phyloP scores from a whole-genome alignment of 1,140 invertebrate genomes.

The Pinna nobilis region DNA sequence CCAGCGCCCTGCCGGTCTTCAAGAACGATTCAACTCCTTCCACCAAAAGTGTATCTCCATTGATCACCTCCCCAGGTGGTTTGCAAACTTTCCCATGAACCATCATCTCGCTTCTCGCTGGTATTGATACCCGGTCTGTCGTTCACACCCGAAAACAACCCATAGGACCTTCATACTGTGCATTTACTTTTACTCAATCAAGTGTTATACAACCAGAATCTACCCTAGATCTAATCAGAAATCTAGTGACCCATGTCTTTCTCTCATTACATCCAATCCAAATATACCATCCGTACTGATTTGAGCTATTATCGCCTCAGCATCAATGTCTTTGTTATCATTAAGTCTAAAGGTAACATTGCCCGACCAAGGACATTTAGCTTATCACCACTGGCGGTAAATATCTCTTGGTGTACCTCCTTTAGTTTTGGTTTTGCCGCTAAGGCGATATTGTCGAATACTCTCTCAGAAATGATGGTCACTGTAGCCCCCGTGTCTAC shows the following conservation, averaged over 20 bases:
- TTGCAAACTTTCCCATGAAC: background rate
- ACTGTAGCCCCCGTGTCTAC: slow-evolving; percentile 16
- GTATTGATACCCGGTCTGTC: background rate
- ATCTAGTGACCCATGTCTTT: too few species aligned
- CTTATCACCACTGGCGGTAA: background rate
- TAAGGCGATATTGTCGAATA: background rate
- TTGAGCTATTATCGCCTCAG: background rate
- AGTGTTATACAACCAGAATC: background rate
- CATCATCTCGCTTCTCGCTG: background rate
- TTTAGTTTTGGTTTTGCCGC: background rate
- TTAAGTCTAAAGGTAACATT: background rate
- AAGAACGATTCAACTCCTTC: background rate
- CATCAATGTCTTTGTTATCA: background rate
- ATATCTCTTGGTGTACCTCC: background rate
- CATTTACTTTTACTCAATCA: background rate
- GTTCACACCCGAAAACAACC: background rate
- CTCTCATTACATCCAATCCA: slow-evolving; percentile 8
- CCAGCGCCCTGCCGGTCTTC: background rate
- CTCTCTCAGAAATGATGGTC: background rate
- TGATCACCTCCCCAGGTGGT: background rate
- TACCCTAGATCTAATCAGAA: too few species aligned
- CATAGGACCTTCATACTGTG: background rate
- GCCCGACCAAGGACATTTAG: background rate
- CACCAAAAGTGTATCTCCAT: slow-evolving; percentile 1
- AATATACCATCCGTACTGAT: slow-evolving; percentile 8